Base-by-base conservation (phyloP, 2,797 vertebrate genomes). In the Protonibea diacanthus region DNA sequence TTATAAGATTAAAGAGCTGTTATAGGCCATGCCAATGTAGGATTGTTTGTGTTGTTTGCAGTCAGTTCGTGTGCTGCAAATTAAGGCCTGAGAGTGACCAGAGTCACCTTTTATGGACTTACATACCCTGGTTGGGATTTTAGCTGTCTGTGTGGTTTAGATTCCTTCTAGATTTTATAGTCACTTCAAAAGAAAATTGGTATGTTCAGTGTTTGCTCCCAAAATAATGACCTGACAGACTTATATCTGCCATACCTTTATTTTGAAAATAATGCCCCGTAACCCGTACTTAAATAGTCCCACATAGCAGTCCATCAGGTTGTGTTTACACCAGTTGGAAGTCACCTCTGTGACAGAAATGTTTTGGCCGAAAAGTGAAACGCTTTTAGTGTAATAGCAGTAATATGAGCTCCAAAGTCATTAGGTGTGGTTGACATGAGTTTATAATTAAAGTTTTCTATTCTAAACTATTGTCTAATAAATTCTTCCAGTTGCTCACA, bases 91-190 rank as follows among this genome's bases (percentile, higher is more conserved):
- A 51, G 61, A 57, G 58, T 77, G 68, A 80, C 68, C 38, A 81
- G 61, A 76, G 52, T 80, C 71, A 78, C 80, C 81, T 90, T 90
- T 88, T 84, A 81, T 90, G 78, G 86, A 74, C 57, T 78, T 60
- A n/a, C 42, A 67, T 53, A 56, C 48, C 51, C 64, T 33, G 65
- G 45, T 60, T 51, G 78, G 76, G 65, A 84, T 84, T 80, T 52
- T 38, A 62, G 67, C 60, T 70, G 71, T 58, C 60, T 61, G 40
- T 78, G 74, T 61, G 53, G 45, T 80, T 87, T 75, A 61, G 64
- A 81, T 81, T 81, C 57, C 58, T 25, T 68, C 38, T 23, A 59
- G 56, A 86, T 74, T 38, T 84, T 61, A 86, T 57, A 25, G 65
- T 81, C 53, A 68, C 49, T 75, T 81, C 60, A 83, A 79, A 38